phyloP scores from a whole-genome alignment of 2,113 vertebrate species.

The Xyrauchen texanus region DNA sequence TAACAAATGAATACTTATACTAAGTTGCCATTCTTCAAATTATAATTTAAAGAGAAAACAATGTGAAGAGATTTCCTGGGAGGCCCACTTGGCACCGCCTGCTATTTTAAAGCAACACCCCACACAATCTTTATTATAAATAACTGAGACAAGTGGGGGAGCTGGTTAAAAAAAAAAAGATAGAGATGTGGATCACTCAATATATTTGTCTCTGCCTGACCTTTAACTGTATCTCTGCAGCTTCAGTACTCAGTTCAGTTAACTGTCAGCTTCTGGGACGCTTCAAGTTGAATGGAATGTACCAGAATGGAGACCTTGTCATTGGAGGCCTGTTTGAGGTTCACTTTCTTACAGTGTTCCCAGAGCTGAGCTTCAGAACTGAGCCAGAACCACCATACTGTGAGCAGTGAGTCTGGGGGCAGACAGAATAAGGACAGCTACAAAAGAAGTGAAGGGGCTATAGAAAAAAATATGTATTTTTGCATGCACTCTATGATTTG shows the following conservation, averaged over 20 bases:
- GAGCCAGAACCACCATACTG: slow-evolving; percentile 59
- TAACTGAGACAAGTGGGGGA: neutral
- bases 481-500: neutral
- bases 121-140: slow-evolving; percentile 5
- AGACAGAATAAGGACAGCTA: neutral
- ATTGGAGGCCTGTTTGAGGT: slow-evolving; percentile 67
- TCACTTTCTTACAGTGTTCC: slow-evolving; percentile 56
- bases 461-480: neutral
- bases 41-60: neutral
- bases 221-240: neutral
- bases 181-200: slow-evolving; percentile 2
- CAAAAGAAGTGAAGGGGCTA: neutral
- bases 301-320: slow-evolving; percentile 57
- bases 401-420: slow-evolving; percentile 58
- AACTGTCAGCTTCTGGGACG: slow-evolving; percentile 49
- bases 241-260: neutral
- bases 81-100: neutral
- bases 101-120: slow-evolving; percentile 4
- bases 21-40: neutral
- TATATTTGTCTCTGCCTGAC: slow-evolving; percentile 1
- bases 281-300: slow-evolving; percentile 53
- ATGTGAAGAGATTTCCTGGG: neutral
- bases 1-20: neutral
- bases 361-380: slow-evolving; percentile 60
- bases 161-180: neutral